phyloP scores from a whole-genome alignment of 2,113 vertebrate genomes.

The Osmerus eperlanus region DNA sequence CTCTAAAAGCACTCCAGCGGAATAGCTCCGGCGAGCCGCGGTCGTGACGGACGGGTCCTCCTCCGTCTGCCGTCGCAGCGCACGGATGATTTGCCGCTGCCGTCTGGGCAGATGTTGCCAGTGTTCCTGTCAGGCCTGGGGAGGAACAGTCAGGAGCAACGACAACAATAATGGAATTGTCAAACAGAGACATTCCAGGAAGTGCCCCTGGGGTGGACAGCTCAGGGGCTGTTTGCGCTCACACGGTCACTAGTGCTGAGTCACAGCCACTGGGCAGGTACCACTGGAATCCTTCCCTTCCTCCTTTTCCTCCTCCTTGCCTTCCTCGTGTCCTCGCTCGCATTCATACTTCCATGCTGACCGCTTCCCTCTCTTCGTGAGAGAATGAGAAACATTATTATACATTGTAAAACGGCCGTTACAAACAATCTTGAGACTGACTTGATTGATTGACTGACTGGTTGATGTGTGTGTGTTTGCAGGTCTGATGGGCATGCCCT shows the following conservation, averaged over 20 bases:
- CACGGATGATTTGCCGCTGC: conserved; percentile 57
- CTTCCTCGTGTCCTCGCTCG: too few relatives aligned
- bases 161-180: conserved; percentile 26
- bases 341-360: too few relatives aligned
- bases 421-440: too few relatives aligned
- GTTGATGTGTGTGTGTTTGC: conserved; percentile 20
- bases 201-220: background rate
- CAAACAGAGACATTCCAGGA: conserved; percentile 28
- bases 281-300: too few relatives aligned
- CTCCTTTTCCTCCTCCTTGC: too few relatives aligned
- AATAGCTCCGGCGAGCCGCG: conserved; percentile 71
- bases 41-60: conserved; percentile 66
- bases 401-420: too few relatives aligned
- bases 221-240: background rate
- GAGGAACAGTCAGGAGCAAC: conserved; percentile 1
- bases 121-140: conserved; percentile 41
- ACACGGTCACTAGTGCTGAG: too few relatives aligned
- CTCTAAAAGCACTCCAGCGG: conserved; percentile 74
- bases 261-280: too few relatives aligned
- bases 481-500: conserved; percentile 85
- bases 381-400: too few relatives aligned
- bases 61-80: conserved; percentile 58
- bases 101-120: conserved; percentile 57
- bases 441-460: background rate
- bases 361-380: too few relatives aligned